Base-by-base conservation (phyloP, 2,113 vertebrate genomes). In the Chloroceryle aenea region DNA sequence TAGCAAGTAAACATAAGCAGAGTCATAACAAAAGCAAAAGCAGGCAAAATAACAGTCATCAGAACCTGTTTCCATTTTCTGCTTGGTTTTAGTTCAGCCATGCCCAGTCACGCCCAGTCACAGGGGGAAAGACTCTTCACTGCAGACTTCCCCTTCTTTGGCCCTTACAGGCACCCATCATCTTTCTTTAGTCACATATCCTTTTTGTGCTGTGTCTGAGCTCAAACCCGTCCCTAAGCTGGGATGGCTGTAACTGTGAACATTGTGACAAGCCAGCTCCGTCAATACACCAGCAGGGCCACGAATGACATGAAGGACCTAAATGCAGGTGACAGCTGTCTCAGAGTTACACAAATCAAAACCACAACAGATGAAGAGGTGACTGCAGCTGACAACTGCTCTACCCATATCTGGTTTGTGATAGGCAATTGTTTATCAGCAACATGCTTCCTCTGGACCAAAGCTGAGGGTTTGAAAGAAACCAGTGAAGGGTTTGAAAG, bases 171-270 rank as follows among this genome's bases (percentile, higher is more conserved):
- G 2, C 14, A 40, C 22, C 19, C 76, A 21, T 34, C 43, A 7
- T 3, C 67, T 40, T 14, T 22, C 69, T 29, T 1, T 12, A 84
- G 15, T 10, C 61, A 43, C 0, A 0, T 14, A 7, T 7, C 40
- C 66, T 82, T 38, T 23, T 4, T n/a, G 75, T 67, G 84, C 75
- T 61, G 22, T 4, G 8, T 23, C 73, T 0, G 0, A 93, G 61
- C 45, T 61, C 29, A 72, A 45, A 55, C 21, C 18, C 34, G 53
- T 7, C 78, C 79, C 71, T 4, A 4, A 30, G 27, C 48, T 26
- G 56, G 30, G 23, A 11, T 2, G 8, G 76, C 38, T 50, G 32
- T 26, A 26, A 34, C 26, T 36, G 12, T 22, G 58, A 14, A 11
- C 12, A 21, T 45, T 48, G 68, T 12, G 7, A 58, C 0, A 2